Evolutionary conservation across 35 echinoderm and acorn worm genomes (phyloP), one percentile per base, ranked within the genome.

Genomic region (Ophioderma brevispina): DNA sequence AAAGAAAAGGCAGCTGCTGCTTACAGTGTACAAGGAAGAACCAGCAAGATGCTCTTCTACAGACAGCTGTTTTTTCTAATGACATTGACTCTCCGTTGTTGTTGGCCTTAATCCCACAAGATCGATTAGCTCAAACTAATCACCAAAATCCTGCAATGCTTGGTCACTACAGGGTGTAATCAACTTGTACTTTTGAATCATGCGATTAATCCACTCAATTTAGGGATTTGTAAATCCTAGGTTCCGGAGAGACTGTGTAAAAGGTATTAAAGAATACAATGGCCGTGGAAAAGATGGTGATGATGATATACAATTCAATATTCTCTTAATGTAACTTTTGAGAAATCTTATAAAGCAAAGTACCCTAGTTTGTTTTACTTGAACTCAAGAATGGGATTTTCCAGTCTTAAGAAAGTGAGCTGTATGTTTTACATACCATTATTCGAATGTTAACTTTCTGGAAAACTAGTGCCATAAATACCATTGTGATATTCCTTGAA

Each of bases 31-130:
- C 35, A 3, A 36, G 39, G 32, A 19, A 19, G 80, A 14, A 93
- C 91, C 32, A 87, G 78, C n/a, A 87, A 88, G 55, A 93, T 93
- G 91, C 75, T 93, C 49, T 93, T n/a, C 39, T 88, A 3, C 50
- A 70, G 2, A 88, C 91, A 5, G 78, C 81, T 3, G 64, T 88
- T 1, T 93, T 89, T 75, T 64, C 88, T n/a, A 37, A 82, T 10
- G 64, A 85, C 0, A 88, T 49, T 36, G 25, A 37, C 0, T 46
- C 80, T 8, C 52, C 79, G 11, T 37, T 93, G 14, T 11, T 70
- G 19, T 50, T 80, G 35, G 13, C 39, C 15, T 30, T 59, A 0
- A 82, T 88, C 33, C 92, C 92, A 0, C 21, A 43, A 32, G 0
- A 33, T 50, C 14, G 36, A 0, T 1, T 28, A 1, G 13, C 36